Percentiles rank a stretch among this genome's conserved stretches.
Conservation (phyloP, 2,113 vertebrate genomes). For the Ceuthmochares aereus region DNA sequence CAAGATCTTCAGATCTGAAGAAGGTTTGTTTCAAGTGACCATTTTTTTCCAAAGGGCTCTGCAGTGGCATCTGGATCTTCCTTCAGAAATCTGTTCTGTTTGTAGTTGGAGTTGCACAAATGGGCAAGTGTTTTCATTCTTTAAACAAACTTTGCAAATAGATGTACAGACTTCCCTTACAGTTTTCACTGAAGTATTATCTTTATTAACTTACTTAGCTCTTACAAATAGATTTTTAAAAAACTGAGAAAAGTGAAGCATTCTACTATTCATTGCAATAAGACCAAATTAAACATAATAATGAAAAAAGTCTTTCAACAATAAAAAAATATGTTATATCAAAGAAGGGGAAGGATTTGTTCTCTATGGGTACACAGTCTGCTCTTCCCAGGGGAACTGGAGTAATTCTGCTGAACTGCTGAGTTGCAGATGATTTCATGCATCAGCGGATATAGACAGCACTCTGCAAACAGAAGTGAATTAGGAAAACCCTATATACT, state of each 20-base stretch:
- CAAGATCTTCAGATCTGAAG: background rate
- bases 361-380: background rate
- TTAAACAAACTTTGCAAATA: slow-evolving; percentile 24
- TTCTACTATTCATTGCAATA: background rate
- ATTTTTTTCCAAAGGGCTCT: background rate
- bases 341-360: background rate
- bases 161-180: background rate
- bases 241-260: background rate
- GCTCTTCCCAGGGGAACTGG: background rate
- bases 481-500: background rate
- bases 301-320: background rate
- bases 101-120: slow-evolving; percentile 14
- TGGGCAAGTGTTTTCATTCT: slow-evolving; percentile 49
- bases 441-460: background rate
- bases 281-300: background rate
- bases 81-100: slow-evolving; percentile 7
- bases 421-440: background rate
- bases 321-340: background rate
- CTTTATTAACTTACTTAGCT: background rate
- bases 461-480: background rate
- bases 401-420: background rate
- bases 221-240: background rate
- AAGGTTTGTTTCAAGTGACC: slow-evolving; percentile 3
- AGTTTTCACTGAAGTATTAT: background rate
- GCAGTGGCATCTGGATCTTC: background rate